Evolutionary conservation across 1,140 invertebrate species (phyloP).

Genomic region (Drosophila kikkawai): DNA sequence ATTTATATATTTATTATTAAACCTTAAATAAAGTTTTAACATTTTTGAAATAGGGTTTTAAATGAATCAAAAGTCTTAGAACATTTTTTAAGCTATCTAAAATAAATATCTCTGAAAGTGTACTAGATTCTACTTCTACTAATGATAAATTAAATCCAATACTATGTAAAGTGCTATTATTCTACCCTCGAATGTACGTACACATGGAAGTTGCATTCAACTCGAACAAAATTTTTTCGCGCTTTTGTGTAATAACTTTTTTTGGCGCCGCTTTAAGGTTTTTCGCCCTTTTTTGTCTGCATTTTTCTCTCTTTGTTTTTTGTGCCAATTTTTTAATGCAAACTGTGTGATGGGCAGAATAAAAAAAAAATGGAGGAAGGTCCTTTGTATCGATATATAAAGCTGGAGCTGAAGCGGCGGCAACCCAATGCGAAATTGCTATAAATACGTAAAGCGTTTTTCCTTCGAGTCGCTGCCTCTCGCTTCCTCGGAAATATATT

Average conservation of each 20-base stretch:
- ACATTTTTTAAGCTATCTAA: no score
- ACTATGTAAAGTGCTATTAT: not conserved
- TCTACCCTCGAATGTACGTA: not conserved
- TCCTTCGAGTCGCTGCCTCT: slow-evolving; percentile 56
- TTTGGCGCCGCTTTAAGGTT: slow-evolving; percentile 49
- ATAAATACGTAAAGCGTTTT: slow-evolving; percentile 76
- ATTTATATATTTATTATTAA: no score
- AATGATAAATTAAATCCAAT: no score
- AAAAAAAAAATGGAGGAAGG: slow-evolving; percentile 4
- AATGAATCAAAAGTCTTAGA: no score
- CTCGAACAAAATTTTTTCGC: slow-evolving; percentile 66
- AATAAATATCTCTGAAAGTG: no score
- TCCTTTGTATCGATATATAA: slow-evolving; percentile 70
- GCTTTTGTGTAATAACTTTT: slow-evolving; percentile 73
- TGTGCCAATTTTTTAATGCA: slow-evolving; percentile 63
- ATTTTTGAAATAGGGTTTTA: no score
- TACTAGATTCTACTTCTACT: no score
- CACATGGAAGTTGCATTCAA: slow-evolving; percentile 72
- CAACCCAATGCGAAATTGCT: slow-evolving; percentile 50
- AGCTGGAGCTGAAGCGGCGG: slow-evolving; percentile 25
- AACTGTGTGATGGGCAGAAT: slow-evolving; percentile 38
- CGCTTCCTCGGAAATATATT: slow-evolving; percentile 33
- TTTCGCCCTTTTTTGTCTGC: slow-evolving; percentile 18
- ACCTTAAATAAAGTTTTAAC: no score
- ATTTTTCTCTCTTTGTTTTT: slow-evolving; percentile 67